Conservation (phyloP, 2,113 vertebrate species). For the Crotalus viridis region DNA sequence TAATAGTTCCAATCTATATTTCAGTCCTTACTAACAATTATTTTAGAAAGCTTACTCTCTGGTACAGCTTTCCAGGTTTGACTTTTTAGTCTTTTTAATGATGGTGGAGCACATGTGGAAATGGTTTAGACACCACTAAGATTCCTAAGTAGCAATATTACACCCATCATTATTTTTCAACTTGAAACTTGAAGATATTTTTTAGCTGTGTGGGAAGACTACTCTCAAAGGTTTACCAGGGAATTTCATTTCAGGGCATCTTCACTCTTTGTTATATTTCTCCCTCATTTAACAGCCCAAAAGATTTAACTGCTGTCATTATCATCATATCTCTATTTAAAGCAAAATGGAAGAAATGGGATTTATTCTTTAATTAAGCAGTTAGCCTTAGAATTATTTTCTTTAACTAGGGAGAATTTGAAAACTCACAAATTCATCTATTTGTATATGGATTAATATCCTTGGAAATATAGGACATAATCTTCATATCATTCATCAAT, state of each 20-base stretch:
- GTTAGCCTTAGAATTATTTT: neutral
- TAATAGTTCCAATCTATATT: neutral
- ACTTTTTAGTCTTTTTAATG: neutral
- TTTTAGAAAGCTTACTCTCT: neutral
- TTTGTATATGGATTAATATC: neutral
- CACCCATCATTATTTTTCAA: neutral
- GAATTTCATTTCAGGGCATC: neutral
- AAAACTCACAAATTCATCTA: neutral
- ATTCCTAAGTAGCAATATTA: neutral
- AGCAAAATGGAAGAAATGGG: neutral
- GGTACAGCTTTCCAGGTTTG: neutral
- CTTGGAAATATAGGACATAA: neutral
- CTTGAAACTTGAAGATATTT: neutral
- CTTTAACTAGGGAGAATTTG: neutral
- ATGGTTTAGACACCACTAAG: neutral
- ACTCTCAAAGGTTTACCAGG: neutral
- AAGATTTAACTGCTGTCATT: neutral
- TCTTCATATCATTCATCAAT: neutral
- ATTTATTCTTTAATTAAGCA: neutral
- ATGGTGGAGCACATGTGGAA: neutral
- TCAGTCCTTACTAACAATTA: neutral
- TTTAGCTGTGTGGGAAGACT: neutral
- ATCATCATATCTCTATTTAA: neutral
- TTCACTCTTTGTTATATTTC: neutral
- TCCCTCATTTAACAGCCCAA: neutral